Evolutionary conservation across 1,140 invertebrate genomes (phyloP), one percentile per base, ranked within the genome.

Genomic region (Apis florea): DNA sequence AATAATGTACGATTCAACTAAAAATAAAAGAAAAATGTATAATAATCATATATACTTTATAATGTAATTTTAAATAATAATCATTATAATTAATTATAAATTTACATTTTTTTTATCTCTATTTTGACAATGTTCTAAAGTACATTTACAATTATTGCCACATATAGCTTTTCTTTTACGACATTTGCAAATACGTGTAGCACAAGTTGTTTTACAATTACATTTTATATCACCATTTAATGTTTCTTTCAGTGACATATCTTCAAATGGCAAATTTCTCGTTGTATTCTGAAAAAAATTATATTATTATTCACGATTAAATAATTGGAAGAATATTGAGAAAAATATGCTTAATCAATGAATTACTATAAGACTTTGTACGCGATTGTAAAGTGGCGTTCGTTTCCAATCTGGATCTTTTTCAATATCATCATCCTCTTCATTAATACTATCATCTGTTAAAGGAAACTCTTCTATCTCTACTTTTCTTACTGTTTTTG

Each of bases 391-490:
- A 9, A 95, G 86, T 8, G 96, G 96, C 11, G 96, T 96, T 75
- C 94, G 94, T 24, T 87, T 92, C 96, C 96, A 97, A 89, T 96
- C 96, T 0, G 96, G 96, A 92, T 97, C 96, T 61, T 95, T 94
- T 5, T 94, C 91, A 0, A 86, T 49, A 84, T 95, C 91, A 77
- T 95, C 95, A 19, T 94, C 90, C 19, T 89, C 90, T n/a, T 89
- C 89, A n/a, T 71, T 61, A 24, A 90, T 68, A 75, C 89, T 89
- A 17, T 92, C 90, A n/a, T 93, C 90, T 51, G 85, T 82, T 19
- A 67, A 5, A 26, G 71, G 77, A 11, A 49, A 59, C 70, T 85
- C 82, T 67, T 83, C 64, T 64, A 2, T 49, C 12, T 53, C n/a
- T 12, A 12, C 24, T 0, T 76, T 59, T 71, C 17, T 72, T 74